Evolutionary conservation across 2,113 vertebrate genomes (phyloP).

Genomic region (Rallus limicola): DNA sequence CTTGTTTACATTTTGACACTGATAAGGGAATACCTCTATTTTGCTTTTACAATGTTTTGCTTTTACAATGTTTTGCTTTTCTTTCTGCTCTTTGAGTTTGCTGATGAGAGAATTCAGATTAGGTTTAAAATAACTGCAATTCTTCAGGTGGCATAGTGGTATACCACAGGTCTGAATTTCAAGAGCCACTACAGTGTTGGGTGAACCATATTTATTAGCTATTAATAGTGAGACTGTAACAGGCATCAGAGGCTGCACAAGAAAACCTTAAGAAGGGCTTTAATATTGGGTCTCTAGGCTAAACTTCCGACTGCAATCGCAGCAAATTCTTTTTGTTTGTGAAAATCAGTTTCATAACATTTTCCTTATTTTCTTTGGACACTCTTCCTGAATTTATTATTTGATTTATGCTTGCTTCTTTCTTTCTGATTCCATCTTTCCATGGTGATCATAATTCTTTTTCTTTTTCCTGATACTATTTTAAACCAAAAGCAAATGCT

Average conservation of each 20-base stretch:
- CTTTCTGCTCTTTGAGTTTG: background rate
- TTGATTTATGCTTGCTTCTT: background rate
- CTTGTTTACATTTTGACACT: background rate
- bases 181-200: background rate
- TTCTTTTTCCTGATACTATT: background rate
- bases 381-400: background rate
- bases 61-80: background rate
- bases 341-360: background rate
- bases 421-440: background rate
- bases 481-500: background rate
- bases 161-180: background rate
- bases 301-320: background rate
- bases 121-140: background rate
- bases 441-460: background rate
- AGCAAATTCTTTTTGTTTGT: slow-evolving; percentile 33
- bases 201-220: background rate
- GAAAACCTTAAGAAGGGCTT: background rate
- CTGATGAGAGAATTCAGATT: background rate
- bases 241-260: background rate
- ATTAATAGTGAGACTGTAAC: background rate
- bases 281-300: background rate
- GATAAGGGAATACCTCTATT: background rate
- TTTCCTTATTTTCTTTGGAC: slow-evolving; percentile 2
- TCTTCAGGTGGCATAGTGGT: background rate
- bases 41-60: background rate